A percentile compares a stretch with the other conserved stretches of the same genome.
Evolutionary conservation across 2,888 invertebrate species (phyloP).

Genomic region (Leptura quadrifasciata): DNA sequence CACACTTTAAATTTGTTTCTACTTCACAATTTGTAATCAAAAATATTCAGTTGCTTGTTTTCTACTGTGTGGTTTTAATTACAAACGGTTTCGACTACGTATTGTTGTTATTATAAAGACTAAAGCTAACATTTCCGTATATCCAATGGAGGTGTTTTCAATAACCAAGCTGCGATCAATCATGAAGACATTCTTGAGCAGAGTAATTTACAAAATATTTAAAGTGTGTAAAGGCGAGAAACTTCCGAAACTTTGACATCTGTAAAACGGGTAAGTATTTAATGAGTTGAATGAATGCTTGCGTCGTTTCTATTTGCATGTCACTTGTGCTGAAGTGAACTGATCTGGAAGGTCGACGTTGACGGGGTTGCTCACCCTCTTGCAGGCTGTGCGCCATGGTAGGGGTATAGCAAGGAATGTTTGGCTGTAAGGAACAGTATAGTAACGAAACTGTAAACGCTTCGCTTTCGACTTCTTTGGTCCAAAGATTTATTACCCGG

Average conservation of each 20-base stretch:
- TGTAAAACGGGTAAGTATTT: slow-evolving; percentile 65
- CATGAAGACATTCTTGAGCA: slow-evolving; percentile 57
- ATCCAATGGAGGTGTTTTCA: slow-evolving; percentile 46
- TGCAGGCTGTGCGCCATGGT: slow-evolving; percentile 40
- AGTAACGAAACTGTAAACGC: slow-evolving; percentile 46
- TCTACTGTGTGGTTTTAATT: too few species aligned
- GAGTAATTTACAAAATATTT: slow-evolving; percentile 63
- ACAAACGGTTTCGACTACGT: not conserved
- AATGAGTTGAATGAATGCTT: slow-evolving; percentile 69
- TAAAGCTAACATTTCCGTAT: not conserved
- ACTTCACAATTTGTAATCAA: too few species aligned
- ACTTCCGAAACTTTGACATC: slow-evolving; percentile 62
- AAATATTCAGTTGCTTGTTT: too few species aligned
- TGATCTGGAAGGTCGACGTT: slow-evolving; percentile 66
- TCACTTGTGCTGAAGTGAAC: slow-evolving; percentile 69
- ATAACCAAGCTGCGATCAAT: slow-evolving; percentile 58
- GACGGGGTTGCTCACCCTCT: slow-evolving; percentile 50
- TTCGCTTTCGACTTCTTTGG: slow-evolving; percentile 57
- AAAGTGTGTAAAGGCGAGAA: slow-evolving; percentile 59
- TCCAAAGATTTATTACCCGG: slow-evolving; percentile 70
- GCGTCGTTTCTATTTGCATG: slow-evolving; percentile 71
- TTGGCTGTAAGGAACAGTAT: slow-evolving; percentile 43
- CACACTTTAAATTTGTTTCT: too few species aligned
- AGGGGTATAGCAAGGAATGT: slow-evolving; percentile 46
- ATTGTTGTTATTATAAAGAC: not conserved